Conservation (phyloP, 2,113 vertebrate genomes). For the Ovis aries region DNA sequence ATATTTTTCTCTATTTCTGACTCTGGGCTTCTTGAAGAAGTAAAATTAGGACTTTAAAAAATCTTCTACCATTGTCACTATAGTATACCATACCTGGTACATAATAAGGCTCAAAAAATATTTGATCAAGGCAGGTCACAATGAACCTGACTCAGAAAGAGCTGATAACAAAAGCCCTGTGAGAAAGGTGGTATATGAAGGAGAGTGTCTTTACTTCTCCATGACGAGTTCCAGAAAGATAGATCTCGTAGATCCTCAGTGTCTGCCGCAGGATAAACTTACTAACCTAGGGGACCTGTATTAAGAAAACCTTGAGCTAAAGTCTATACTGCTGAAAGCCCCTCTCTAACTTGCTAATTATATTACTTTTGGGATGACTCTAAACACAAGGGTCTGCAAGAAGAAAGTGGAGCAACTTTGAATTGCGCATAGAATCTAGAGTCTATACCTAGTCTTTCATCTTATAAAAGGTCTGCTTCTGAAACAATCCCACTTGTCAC, state of each 20-base stretch:
- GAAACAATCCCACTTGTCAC: not conserved
- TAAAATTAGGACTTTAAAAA: not conserved
- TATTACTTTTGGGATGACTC: not conserved
- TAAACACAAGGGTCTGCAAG: not conserved
- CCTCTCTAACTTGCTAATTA: not conserved
- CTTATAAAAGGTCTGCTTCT: not conserved
- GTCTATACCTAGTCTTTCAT: not conserved
- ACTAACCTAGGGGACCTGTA: not conserved
- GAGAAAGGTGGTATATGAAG: not conserved
- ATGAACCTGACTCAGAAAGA: not conserved
- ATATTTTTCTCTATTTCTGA: not conserved
- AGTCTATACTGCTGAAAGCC: not conserved
- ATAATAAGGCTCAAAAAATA: not conserved
- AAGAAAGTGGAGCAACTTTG: not conserved
- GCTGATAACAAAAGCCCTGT: not conserved
- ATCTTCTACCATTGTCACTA: not conserved
- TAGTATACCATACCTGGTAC: not conserved
- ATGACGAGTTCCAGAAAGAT: not conserved
- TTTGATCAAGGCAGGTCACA: not conserved
- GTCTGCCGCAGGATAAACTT: not conserved
- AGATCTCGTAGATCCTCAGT: not conserved
- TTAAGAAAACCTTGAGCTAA: not conserved
- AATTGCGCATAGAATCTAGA: not conserved
- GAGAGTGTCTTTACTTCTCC: not conserved
- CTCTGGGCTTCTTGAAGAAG: not conserved